Percentiles rank a stretch among this genome's conserved stretches.
Conservation (phyloP, 2,888 invertebrate genomes). For the Trachelus troglodyta region DNA sequence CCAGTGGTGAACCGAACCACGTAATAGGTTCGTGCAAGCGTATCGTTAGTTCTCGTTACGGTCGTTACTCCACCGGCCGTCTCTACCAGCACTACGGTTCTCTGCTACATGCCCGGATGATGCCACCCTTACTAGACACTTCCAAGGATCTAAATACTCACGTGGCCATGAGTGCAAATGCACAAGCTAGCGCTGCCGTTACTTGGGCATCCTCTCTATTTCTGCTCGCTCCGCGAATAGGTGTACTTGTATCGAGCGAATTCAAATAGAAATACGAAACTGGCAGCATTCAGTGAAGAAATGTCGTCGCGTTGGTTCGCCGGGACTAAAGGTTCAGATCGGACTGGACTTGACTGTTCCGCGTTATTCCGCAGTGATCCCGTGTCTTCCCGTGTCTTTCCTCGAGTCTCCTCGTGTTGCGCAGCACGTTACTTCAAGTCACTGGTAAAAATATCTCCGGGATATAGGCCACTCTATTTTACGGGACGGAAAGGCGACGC, state of each 20-base stretch:
- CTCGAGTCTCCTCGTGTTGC: neutral
- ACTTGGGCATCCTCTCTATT: neutral
- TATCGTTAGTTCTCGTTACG: neutral
- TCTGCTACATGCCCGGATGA: neutral
- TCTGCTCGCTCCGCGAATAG: neutral
- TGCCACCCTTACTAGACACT: neutral
- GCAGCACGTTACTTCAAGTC: constrained; percentile 10
- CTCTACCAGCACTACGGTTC: neutral
- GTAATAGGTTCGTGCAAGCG: neutral
- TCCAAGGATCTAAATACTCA: neutral
- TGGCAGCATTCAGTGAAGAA: neutral
- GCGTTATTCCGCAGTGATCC: neutral
- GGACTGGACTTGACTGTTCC: neutral
- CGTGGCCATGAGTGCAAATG: neutral
- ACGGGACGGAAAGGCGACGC: neutral
- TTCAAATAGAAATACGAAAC: neutral
- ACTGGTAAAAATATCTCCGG: constrained; percentile 30
- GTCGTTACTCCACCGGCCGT: neutral
- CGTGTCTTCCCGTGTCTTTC: neutral
- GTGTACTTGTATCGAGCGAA: neutral
- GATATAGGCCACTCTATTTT: constrained; percentile 21
- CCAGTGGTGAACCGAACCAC: neutral
- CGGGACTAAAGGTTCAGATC: neutral
- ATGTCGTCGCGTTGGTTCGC: neutral
- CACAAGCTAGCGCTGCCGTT: neutral